These are phyloP conservation scores for Scartelaos histophorus DNA, from an alignment of 2,113 vertebrate genomes.

Conservation along the genomic window DNA sequence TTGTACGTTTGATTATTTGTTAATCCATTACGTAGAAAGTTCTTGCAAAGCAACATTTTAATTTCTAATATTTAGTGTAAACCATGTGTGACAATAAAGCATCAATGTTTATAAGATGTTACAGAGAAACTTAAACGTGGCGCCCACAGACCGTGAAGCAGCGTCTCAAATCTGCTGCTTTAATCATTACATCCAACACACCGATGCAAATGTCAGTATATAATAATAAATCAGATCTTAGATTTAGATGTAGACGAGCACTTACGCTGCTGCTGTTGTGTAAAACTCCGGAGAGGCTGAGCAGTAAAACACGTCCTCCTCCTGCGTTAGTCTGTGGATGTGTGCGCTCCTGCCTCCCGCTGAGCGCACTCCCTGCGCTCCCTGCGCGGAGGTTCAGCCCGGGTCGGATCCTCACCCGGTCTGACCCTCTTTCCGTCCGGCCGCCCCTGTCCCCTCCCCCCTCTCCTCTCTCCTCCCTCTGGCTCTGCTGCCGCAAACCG, in stretches of 20 bases:
- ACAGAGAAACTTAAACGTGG: not conserved
- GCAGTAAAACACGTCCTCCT: not conserved
- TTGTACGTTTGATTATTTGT: not conserved
- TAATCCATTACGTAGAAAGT: not conserved
- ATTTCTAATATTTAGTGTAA: not conserved
- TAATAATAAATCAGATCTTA: not conserved
- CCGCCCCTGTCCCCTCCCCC: not conserved
- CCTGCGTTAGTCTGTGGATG: conserved; percentile 19
- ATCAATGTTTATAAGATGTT: not conserved
- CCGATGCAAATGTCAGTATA: not conserved
- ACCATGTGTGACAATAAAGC: not conserved
- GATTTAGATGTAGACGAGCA: not conserved
- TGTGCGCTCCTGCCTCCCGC: conserved; percentile 40
- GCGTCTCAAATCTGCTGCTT: too few relatives aligned
- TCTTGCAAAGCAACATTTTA: not conserved
- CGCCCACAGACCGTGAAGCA: not conserved
- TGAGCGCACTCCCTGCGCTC: conserved; percentile 8
- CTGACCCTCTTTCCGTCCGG: conserved; percentile 30
- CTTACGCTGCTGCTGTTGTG: not conserved
- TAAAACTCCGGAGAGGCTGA: not conserved
- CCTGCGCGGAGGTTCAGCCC: conserved; percentile 43
- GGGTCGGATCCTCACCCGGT: conserved; percentile 55
- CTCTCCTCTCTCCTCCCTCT: not conserved
- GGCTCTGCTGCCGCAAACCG: conserved; percentile 13
- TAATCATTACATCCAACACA: not conserved